Conservation (phyloP, 2,113 vertebrate genomes). For the Vulpes ferrilata region DNA sequence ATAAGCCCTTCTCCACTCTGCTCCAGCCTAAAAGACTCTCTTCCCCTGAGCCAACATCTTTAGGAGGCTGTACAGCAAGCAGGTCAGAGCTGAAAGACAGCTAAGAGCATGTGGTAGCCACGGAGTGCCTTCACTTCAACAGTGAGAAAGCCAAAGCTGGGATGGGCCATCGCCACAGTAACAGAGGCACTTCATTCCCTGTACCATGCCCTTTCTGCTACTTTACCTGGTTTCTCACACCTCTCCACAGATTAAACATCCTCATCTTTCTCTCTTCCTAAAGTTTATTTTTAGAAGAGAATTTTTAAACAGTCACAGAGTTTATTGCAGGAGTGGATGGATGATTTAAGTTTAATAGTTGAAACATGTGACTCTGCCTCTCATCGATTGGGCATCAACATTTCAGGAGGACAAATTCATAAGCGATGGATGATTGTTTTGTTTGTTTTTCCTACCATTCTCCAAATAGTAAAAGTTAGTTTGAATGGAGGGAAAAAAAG, state of each 20-base stretch:
- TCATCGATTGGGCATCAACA: not conserved
- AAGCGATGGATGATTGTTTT: not conserved
- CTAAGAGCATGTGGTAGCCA: not conserved
- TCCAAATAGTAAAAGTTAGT: not conserved
- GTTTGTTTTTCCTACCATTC: not conserved
- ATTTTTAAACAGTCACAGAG: not conserved
- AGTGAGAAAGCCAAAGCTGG: not conserved
- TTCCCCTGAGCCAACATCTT: not conserved
- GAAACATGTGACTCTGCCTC: not conserved
- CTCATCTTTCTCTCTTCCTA: not conserved
- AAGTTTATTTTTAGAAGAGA: not conserved
- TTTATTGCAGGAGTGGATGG: not conserved
- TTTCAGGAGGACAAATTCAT: not conserved
- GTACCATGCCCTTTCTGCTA: accelerated
- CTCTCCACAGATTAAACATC: not conserved
- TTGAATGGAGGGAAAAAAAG: not conserved
- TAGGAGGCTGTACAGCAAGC: not conserved
- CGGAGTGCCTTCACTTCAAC: accelerated
- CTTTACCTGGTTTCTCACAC: not conserved
- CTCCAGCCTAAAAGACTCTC: not conserved
- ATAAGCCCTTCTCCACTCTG: not conserved
- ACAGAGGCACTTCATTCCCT: accelerated
- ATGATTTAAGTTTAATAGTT: not conserved
- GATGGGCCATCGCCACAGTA: accelerated
- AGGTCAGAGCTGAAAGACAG: not conserved